A percentile compares a stretch with the other conserved stretches of the same genome.
Evolutionary conservation across 2,797 vertebrate species (phyloP).

Genomic region (Tokudaia muenninki): DNA sequence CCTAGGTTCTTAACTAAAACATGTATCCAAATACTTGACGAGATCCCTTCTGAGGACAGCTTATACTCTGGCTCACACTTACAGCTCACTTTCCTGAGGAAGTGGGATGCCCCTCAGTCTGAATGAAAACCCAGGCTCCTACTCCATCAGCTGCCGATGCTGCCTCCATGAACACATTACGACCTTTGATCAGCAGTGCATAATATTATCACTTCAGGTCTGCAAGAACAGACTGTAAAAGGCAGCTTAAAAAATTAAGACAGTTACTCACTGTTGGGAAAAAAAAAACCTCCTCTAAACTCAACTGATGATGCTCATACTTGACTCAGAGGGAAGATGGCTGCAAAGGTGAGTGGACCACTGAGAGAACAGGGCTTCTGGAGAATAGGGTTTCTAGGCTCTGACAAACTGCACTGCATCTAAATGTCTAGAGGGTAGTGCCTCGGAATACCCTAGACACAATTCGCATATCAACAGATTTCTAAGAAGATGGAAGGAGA

Average conservation of each 20-base stretch:
- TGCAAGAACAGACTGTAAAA: background rate
- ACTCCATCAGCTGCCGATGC: background rate
- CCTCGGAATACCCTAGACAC: too few species aligned
- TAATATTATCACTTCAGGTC: background rate
- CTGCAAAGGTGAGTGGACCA: background rate
- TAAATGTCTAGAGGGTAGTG: background rate
- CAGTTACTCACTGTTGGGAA: background rate
- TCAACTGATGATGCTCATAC: background rate
- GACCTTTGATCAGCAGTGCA: constrained; percentile 4
- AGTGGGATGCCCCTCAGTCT: background rate
- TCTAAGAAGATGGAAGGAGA: too few species aligned
- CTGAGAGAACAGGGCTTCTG: background rate
- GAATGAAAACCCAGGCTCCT: background rate
- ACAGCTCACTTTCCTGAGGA: background rate
- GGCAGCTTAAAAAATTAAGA: background rate
- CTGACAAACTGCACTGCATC: background rate
- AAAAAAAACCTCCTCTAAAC: background rate
- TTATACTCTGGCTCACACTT: background rate
- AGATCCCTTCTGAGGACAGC: background rate
- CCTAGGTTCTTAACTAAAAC: background rate
- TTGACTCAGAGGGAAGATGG: too few species aligned
- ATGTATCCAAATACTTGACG: background rate
- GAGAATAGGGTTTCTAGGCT: background rate
- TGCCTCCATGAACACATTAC: background rate
- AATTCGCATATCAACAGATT: too few species aligned